Percentiles rank a stretch among this genome's conserved stretches.
phyloP scores from a whole-genome alignment of 2,797 vertebrate species.

The Heterohyrax brucei region DNA sequence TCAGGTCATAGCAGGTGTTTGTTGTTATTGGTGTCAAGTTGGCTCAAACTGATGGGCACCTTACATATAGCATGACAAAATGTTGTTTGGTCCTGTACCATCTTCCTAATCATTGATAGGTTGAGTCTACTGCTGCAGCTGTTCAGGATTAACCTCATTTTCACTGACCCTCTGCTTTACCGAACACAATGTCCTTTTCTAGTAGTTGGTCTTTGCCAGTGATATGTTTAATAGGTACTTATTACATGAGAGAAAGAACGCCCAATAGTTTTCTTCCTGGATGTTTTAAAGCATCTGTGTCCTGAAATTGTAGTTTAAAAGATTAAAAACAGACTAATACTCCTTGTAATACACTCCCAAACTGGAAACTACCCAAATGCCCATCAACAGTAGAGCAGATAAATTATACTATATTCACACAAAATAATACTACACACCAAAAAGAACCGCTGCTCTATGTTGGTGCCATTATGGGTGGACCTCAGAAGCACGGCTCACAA shows the following conservation, averaged over 20 bases:
- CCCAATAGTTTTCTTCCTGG: constrained; percentile 41
- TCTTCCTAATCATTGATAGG: background rate
- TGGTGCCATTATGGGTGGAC: background rate
- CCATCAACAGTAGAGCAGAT: constrained; percentile 10
- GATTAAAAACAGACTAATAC: constrained; percentile 52
- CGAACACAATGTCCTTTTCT: background rate
- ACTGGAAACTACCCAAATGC: constrained; percentile 67
- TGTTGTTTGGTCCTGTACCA: background rate
- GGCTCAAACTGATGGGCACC: background rate
- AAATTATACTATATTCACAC: background rate
- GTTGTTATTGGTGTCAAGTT: background rate
- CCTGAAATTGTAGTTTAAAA: constrained; percentile 61
- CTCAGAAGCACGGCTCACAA: background rate
- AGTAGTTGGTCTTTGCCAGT: background rate
- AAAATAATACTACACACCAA: background rate
- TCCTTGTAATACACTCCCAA: constrained; percentile 60
- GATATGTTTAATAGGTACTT: background rate
- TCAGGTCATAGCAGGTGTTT: background rate
- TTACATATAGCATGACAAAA: background rate
- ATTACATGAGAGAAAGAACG: constrained; percentile 10
- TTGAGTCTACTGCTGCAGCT: background rate
- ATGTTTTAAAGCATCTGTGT: constrained; percentile 38
- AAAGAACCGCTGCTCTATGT: background rate
- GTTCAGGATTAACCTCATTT: background rate
- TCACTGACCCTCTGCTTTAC: background rate